Percentiles rank a stretch among this genome's conserved stretches.
phyloP scores from a whole-genome alignment of 2,797 vertebrate genomes.

The Lepidocolaptes lacrymiger region DNA sequence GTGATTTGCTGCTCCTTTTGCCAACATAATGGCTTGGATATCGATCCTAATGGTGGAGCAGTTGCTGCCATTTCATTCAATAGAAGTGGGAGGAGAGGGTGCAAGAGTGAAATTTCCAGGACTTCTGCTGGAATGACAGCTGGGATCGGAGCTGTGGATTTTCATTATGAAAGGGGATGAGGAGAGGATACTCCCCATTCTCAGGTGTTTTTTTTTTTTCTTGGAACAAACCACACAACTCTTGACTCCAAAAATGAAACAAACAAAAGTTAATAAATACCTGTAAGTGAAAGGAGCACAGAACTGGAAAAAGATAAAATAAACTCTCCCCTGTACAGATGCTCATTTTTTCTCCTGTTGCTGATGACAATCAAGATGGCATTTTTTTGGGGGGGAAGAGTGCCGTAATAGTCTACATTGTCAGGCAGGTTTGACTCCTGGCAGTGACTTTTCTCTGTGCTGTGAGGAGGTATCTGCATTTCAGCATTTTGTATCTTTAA shows the following conservation, averaged over 20 bases:
- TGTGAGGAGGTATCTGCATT: neutral
- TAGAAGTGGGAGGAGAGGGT: conserved; percentile 77
- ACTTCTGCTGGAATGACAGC: neutral
- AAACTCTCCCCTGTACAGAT: fast-evolving
- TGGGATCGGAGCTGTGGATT: neutral
- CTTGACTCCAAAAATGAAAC: neutral
- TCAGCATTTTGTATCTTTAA: neutral
- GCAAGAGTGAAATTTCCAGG: conserved; percentile 40
- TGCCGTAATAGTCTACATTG: neutral
- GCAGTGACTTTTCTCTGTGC: neutral
- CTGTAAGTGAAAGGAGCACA: neutral
- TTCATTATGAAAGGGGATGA: neutral
- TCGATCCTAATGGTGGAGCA: conserved; percentile 89
- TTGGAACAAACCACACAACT: neutral
- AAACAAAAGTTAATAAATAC: neutral
- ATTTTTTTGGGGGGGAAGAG: neutral
- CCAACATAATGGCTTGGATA: conserved; percentile 88
- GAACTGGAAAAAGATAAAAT: neutral
- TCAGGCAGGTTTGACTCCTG: neutral
- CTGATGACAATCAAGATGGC: neutral
- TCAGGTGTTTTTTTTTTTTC: neutral
- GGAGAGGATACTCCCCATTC: neutral
- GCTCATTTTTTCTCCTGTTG: neutral
- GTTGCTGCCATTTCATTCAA: conserved; percentile 85
- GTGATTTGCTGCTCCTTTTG: conserved; percentile 89